These are phyloP conservation scores for Aleiodes leptofemur DNA, from an alignment of 2,888 invertebrate genomes.

Conservation along the genomic window DNA sequence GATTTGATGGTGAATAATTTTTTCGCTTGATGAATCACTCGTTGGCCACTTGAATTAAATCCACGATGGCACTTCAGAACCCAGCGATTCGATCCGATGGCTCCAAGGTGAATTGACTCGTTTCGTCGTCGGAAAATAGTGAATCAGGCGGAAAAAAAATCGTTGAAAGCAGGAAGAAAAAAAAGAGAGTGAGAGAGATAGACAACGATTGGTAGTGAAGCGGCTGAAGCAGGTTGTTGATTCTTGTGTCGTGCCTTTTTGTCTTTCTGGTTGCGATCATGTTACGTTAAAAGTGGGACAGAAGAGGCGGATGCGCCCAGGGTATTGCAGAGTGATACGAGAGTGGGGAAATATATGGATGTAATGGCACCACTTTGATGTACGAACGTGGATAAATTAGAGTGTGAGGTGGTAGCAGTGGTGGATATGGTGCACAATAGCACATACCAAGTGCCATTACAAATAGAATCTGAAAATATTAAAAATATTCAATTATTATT, in stretches of 20 bases:
- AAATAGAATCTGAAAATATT: constrained; percentile 33
- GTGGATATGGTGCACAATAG: constrained; percentile 50
- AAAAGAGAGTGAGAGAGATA: background rate
- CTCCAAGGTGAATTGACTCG: too few relatives aligned
- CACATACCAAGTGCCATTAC: constrained; percentile 42
- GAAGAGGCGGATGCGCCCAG: constrained; percentile 48
- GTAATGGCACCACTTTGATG: constrained; percentile 46
- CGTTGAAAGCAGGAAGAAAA: background rate
- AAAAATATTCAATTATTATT: too few relatives aligned
- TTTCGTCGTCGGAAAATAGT: too few relatives aligned
- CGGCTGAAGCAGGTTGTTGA: background rate
- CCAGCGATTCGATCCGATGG: too few relatives aligned
- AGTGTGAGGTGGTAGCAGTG: constrained; percentile 42
- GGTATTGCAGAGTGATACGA: constrained; percentile 47
- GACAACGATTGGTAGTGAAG: background rate
- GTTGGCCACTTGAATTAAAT: too few relatives aligned
- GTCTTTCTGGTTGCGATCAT: background rate
- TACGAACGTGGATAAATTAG: constrained; percentile 47
- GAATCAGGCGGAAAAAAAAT: too few relatives aligned
- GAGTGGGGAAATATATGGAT: constrained; percentile 48
- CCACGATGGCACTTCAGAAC: too few relatives aligned
- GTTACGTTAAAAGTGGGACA: constrained; percentile 46
- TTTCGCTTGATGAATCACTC: too few relatives aligned
- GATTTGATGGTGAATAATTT: too few relatives aligned
- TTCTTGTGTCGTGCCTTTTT: background rate